Base-by-base conservation (phyloP, 2,113 vertebrate species). In the Muntiacus reevesi region DNA sequence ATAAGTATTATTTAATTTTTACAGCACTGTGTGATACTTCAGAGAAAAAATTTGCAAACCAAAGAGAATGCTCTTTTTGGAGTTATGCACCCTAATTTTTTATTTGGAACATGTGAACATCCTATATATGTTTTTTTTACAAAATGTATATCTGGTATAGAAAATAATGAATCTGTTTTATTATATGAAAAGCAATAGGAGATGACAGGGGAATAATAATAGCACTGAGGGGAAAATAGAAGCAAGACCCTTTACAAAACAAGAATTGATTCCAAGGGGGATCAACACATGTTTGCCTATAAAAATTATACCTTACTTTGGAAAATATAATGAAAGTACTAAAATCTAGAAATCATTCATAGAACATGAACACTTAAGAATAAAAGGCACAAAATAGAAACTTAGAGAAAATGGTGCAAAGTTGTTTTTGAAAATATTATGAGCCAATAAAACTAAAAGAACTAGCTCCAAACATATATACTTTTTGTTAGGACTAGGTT, bases 251-350 rank as follows among this genome's bases (percentile, higher is more conserved):
- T 95, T 82, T 94, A 74, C 59, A 86, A 97, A 98, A 90, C 27
- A 93, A 96, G 83, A 95, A 96, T 92, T 97, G 81, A 88, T 91
- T 96, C 89, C 87, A 9, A 96, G 40, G 7, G 3, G 36, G 36
- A 93, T 97, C 88, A 86, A 98, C 94, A 88, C 1, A 71, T 74
- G 3, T 89, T 98, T 98, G 74, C 94, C 95, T 97, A 87, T 91
- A 97, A 97, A 98, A 97, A 96, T 91, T 90, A 97, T 10, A 96
- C 54, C 54, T 96, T 96, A 67, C 9, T 30, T 36, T 93, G 92
- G 81, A 88, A 97, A 92, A 90, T 64, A 40, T 16, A 92, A 81
- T 60, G 54, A 62, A 91, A 97, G 43, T 94, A 54, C 47, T 92
- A 28, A 96, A 95, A 60, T 96, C 59, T 55, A 90, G 81, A 94